These are phyloP conservation scores for Orthonychiurus folsomi DNA, from an alignment of 2,888 invertebrate genomes.

Conservation along the genomic window DNA sequence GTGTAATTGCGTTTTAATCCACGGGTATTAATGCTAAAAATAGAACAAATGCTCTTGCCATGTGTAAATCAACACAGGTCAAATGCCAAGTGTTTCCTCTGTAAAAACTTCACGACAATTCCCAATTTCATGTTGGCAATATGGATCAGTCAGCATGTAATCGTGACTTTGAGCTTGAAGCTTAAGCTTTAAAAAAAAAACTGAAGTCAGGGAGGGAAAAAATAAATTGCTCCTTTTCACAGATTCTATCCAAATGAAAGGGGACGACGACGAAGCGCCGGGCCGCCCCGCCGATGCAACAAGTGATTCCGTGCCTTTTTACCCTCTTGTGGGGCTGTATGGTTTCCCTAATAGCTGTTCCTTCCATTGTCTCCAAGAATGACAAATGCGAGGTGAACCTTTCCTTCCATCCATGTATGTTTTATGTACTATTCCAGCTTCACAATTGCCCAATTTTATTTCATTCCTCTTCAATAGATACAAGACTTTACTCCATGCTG, in stretches of 20 bases:
- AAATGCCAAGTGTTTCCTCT: not conserved
- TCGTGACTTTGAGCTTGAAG: slow-evolving; percentile 13
- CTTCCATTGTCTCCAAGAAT: not conserved
- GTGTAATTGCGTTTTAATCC: too few relatives aligned
- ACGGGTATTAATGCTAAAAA: not conserved
- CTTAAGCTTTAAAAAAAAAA: not conserved
- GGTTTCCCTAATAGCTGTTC: not conserved
- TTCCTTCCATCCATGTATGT: not conserved
- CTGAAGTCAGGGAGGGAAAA: not conserved
- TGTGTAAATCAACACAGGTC: not conserved
- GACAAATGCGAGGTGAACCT: not conserved
- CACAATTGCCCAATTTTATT: not conserved
- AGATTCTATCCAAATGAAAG: too few relatives aligned
- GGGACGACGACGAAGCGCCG: too few relatives aligned
- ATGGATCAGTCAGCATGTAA: slow-evolving; percentile 12
- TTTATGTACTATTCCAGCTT: not conserved
- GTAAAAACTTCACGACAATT: not conserved
- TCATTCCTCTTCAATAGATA: too few relatives aligned
- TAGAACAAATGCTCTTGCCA: not conserved
- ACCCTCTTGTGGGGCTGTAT: not conserved
- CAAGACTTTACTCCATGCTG: too few relatives aligned
- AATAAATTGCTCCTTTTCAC: not conserved
- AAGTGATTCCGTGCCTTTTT: too few relatives aligned
- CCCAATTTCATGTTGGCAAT: slow-evolving; percentile 8
- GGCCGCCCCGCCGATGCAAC: too few relatives aligned